Evolutionary conservation across 2,888 invertebrate genomes (phyloP), one percentile per base, ranked within the genome.

Genomic region (Phaedon cochleariae): DNA sequence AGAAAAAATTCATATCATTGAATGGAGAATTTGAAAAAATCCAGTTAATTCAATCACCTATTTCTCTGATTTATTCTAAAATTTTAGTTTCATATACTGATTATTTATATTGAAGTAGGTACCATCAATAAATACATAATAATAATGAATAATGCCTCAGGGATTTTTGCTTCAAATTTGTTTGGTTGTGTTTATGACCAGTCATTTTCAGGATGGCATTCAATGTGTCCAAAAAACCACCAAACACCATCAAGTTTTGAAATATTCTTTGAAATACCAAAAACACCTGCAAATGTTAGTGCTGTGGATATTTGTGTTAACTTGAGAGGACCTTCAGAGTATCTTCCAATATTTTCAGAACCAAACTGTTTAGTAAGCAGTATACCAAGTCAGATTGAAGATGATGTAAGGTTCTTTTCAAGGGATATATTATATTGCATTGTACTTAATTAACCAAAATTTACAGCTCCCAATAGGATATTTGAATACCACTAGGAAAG

Each of bases 391-490:
- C 21, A 34, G 34, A 10, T 6, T 10, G 15, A 41, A 15, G 15
- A 2, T 2, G 12, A 34, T 2, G 41, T 41, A 41, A 41, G 15
- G n/a, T 3, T 41, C 1, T 41, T 41, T n/a, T 41, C n/a, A n/a
- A n/a, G n/a, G 15, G 15, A 4, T 15, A 37, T 26, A 26, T 26
- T 26, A 7, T 26, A 26, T 7, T 7, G 7, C n/a, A 45, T 18
- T 57, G 22, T 15, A 4, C 26, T 26, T 3, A 26, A 7, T 7
- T 26, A 26, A 26, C 26, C 7, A 2, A 52, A 29, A 21, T 26
- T 52, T 53, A 46, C 34, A 12, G 53, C 18, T 22, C n/a, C 34
- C 54, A 46, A 54, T 54, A 31, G n/a, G 29, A 34, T 17, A 15
- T 17, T 31, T 52, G 29, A 54, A 7, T 46, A 15, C 48, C 10